Evolutionary conservation across 2,113 vertebrate genomes (phyloP).

Genomic region (Hipposideros armiger): DNA sequence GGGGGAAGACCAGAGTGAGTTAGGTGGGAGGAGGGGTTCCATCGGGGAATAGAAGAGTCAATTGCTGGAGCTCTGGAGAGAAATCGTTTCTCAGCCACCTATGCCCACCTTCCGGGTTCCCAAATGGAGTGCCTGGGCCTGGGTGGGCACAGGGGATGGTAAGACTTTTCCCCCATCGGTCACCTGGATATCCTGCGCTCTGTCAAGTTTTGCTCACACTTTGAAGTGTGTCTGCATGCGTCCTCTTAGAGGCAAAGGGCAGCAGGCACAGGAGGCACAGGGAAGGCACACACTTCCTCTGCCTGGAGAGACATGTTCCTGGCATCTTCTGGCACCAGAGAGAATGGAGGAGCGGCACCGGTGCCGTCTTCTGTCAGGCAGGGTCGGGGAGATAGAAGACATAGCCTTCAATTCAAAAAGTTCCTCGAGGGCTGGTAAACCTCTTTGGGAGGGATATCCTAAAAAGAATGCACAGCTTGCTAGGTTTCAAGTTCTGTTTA

Average conservation of each 20-base stretch:
- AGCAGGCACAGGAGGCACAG: neutral
- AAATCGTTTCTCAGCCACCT: neutral
- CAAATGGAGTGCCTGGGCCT: neutral
- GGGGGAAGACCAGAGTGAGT: neutral
- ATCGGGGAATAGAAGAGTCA: neutral
- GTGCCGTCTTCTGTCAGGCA: neutral
- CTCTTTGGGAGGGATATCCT: conserved; percentile 72
- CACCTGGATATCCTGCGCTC: neutral
- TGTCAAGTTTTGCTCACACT: neutral
- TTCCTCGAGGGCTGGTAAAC: conserved; percentile 69
- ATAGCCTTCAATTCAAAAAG: neutral
- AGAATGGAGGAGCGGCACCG: neutral
- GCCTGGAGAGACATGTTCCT: neutral
- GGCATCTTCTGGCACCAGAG: neutral
- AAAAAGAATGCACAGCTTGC: conserved; percentile 78
- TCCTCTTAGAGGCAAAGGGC: neutral
- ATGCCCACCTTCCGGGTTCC: neutral
- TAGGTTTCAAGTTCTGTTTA: conserved; percentile 81
- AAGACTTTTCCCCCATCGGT: neutral
- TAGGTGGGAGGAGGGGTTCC: neutral
- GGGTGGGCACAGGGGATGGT: neutral
- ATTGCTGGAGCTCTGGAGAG: neutral
- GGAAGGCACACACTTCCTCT: neutral
- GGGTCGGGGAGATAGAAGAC: neutral
- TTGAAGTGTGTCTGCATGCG: neutral